These are phyloP conservation scores for Ophion slaviceki DNA, from an alignment of 2,888 invertebrate species.

Conservation along the genomic window DNA sequence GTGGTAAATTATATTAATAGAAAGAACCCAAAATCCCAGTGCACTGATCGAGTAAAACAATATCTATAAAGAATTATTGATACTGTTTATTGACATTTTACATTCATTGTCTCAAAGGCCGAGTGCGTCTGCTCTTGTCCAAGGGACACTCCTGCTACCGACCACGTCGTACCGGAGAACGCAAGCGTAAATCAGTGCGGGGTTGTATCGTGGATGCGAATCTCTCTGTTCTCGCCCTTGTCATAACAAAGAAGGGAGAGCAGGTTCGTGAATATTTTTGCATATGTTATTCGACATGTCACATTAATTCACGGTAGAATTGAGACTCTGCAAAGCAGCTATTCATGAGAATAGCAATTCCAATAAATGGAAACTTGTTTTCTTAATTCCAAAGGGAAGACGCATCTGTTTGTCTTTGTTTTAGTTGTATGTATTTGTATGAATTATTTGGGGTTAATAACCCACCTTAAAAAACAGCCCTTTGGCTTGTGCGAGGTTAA, in stretches of 20 bases:
- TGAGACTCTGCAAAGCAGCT: too few species aligned
- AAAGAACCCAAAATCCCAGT: neutral
- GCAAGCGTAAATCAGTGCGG: constrained; percentile 98
- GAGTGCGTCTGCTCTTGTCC: constrained; percentile 97
- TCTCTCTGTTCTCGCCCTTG: constrained; percentile 96
- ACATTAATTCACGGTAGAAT: too few species aligned
- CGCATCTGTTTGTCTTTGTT: too few species aligned
- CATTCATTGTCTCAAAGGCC: constrained; percentile 85
- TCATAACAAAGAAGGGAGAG: constrained; percentile 97
- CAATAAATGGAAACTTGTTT: too few species aligned
- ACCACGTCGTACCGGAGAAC: constrained; percentile 97
- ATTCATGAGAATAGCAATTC: too few species aligned
- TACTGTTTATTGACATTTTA: constrained; percentile 85
- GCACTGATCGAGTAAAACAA: constrained; percentile 86
- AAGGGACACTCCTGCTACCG: constrained; percentile 99
- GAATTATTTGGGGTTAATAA: too few species aligned
- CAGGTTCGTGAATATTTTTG: constrained; percentile 86
- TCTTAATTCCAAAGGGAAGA: too few species aligned
- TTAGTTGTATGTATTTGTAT: too few species aligned
- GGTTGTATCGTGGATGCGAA: constrained; percentile 99
- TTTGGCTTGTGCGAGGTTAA: too few species aligned
- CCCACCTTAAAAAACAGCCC: too few species aligned
- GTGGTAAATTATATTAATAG: too few species aligned
- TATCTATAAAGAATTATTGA: neutral
- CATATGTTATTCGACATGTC: too few species aligned